phyloP scores from a whole-genome alignment of 2,797 vertebrate species.

The Acrossocheilus fasciatus region DNA sequence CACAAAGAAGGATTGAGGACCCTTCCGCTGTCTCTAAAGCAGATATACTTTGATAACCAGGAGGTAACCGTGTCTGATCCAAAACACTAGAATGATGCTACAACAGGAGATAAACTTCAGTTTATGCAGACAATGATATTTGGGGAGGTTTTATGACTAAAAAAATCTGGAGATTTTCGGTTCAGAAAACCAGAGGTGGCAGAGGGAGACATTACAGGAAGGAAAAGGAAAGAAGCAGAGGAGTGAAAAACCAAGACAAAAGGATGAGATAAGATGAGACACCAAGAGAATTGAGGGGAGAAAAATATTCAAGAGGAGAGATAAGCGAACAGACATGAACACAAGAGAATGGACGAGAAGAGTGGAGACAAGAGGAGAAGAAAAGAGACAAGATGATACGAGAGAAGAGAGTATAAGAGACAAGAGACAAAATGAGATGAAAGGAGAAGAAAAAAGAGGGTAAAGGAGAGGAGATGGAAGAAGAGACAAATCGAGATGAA shows the following conservation, averaged over 20 bases:
- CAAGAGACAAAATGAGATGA: not conserved
- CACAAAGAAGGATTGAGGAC: not conserved
- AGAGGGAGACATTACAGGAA: not conserved
- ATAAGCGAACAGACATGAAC: not conserved
- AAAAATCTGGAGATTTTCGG: not conserved
- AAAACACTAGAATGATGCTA: not conserved
- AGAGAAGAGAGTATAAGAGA: no score
- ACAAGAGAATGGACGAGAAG: not conserved
- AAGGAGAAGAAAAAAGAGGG: not conserved
- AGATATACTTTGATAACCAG: not conserved
- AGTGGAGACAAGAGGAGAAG: not conserved
- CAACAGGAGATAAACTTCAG: not conserved
- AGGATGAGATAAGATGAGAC: not conserved
- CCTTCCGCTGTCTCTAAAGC: not conserved
- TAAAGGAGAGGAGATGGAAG: not conserved
- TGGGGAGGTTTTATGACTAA: not conserved
- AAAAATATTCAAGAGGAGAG: not conserved
- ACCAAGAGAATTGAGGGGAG: not conserved
- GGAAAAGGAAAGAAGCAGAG: not conserved
- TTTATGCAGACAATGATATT: not conserved
- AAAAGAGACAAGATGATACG: no score
- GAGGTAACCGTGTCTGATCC: not conserved
- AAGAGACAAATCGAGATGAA: not conserved
- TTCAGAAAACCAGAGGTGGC: not conserved
- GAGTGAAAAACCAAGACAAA: not conserved